phyloP scores from a whole-genome alignment of 1,140 invertebrate species.

The Drosophila simulans region DNA sequence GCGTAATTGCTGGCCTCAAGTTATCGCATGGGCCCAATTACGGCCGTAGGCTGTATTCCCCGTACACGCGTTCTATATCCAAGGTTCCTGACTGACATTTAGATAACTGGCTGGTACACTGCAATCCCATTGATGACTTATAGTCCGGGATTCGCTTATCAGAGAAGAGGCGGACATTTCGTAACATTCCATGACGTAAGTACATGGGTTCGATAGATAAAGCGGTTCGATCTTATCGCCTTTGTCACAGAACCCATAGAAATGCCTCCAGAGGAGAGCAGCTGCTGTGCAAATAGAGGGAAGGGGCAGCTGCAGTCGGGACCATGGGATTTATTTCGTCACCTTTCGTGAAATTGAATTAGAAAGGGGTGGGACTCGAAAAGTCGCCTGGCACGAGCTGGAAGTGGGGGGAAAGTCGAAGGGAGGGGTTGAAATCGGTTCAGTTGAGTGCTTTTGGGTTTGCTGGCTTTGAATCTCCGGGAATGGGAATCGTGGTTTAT shows the following conservation, averaged over 20 bases:
- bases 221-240: constrained; percentile 66
- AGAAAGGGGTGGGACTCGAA: constrained; percentile 21
- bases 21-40: constrained; percentile 5
- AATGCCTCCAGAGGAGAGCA: constrained; percentile 46
- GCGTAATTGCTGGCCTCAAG: neutral
- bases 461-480: neutral
- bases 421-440: constrained; percentile 30
- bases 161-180: constrained; percentile 6
- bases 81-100: constrained; percentile 23
- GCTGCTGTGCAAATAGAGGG: constrained; percentile 39
- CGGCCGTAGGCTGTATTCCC: neutral
- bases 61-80: constrained; percentile 1
- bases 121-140: constrained; percentile 7
- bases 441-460: constrained; percentile 34
- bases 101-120: constrained; percentile 13
- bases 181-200: constrained; percentile 72
- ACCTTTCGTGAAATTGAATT: constrained; percentile 49
- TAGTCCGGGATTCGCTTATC: constrained; percentile 17
- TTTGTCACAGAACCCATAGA: constrained; percentile 47
- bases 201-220: constrained; percentile 38
- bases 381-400: constrained; percentile 38
- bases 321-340: constrained; percentile 43
- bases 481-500: constrained; percentile 13
- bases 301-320: constrained; percentile 30
- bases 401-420: constrained; percentile 12